A percentile compares a stretch with the other conserved stretches of the same genome.
Conservation (phyloP, 2,113 vertebrate species). For the Catharus bicknelli region DNA sequence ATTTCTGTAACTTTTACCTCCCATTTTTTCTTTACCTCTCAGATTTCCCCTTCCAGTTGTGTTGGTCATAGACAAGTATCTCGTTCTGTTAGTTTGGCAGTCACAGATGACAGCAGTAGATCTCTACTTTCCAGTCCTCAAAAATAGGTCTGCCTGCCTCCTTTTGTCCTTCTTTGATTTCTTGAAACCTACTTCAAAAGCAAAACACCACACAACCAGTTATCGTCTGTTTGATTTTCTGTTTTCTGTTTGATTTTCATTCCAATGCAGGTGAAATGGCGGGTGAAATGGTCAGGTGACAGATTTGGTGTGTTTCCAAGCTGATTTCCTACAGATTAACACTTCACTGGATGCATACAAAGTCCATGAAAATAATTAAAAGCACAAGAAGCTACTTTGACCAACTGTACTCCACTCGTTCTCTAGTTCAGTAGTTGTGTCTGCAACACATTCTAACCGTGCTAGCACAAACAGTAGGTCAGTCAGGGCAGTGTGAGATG, state of each 20-base stretch:
- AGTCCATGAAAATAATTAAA: background rate
- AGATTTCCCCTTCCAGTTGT: background rate
- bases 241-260: constrained; percentile 5
- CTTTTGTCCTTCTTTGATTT: background rate
- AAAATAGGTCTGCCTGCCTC: background rate
- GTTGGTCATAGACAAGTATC: background rate
- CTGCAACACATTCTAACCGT: rapidly evolving
- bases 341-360: background rate
- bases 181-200: background rate
- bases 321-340: constrained; percentile 7
- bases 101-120: background rate
- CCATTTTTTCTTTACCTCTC: background rate
- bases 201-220: background rate
- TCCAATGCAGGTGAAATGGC: background rate
- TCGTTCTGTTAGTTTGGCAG: background rate
- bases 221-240: background rate
- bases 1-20: background rate
- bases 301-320: background rate
- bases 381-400: background rate
- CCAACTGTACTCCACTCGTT: rapidly evolving
- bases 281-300: background rate
- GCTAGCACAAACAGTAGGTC: rapidly evolving
- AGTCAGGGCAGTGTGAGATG: background rate
- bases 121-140: background rate
- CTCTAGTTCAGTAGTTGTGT: background rate